Base-by-base conservation (phyloP, 2,797 vertebrate genomes). In the Aphelocoma californica region DNA sequence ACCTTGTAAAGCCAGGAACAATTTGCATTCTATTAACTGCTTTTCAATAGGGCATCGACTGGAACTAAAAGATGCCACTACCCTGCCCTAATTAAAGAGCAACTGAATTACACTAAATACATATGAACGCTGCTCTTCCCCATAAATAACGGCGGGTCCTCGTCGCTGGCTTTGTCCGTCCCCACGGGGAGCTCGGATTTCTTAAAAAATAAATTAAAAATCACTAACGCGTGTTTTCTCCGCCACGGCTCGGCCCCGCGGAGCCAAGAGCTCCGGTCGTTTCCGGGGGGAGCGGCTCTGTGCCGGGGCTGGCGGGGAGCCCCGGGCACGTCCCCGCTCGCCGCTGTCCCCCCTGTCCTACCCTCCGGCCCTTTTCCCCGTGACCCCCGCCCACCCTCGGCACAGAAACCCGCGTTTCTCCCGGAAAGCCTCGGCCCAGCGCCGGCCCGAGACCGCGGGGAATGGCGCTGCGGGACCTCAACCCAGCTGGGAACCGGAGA, bases 1-100 rank as follows among this genome's bases (percentile, higher is more conserved):
- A 98, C 98, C 98, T 98, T 98, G 98, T 99, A 99, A 98, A 98
- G 98, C 98, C 98, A 98, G 98, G 98, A 98, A 98, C 98, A 98
- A 98, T 99, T 99, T 99, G 99, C 98, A 98, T 99, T 98, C 98
- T 98, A 99, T 99, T 99, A 99, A 99, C 98, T 97, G 98, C 98
- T 99, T 99, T 99, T 98, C 98, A 99, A 99, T 98, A 98, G 98
- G 96, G 98, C 98, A 99, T 98, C 97, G 98, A 99, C 98, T 98
- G 98, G 98, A 99, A 99, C 99, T 99, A 99, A 99, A 99, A 98
- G 98, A 98, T 98, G 98, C 98, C 98, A 98, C 98, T 98, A 98
- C 98, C 98, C 93, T 98, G 97, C 98, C 98, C 98, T 99, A 98
- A 99, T 99, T 98, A 98, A 99, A 98, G 98, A 97, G 98, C 98